Base-by-base conservation (phyloP, 1,140 invertebrate species). In the Amyelois transitella region DNA sequence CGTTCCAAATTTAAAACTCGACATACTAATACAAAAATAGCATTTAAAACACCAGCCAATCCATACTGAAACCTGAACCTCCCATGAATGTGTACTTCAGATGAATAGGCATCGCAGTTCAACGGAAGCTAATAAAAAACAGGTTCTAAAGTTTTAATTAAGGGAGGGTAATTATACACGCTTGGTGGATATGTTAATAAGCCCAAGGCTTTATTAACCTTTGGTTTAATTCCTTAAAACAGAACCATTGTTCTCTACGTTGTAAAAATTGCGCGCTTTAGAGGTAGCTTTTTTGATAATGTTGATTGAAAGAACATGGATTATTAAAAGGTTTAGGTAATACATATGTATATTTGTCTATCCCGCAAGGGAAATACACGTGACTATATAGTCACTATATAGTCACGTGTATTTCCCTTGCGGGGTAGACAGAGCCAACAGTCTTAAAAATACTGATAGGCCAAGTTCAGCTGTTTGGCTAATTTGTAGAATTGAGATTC, bases 61-160 rank as follows among this genome's bases (percentile, higher is more conserved):
- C 25, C 25, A 28, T 28, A 28, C 25, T 28, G 25, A 28, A 28
- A 28, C 7, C 25, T 8, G 25, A 28, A 28, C 25, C 22, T 5
- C 22, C 25, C 7, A 28, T 28, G 25, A 28, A 28, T 28, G 25
- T 1, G 25, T 8, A 28, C 25, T 28, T n/a, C 25, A 3, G 12
- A 28, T 28, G 25, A 28, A 28, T 28, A 28, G 25, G 25, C 8
- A 28, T n/a, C n/a, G n/a, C n/a, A n/a, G n/a, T 28, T 28, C 25
- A 17, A 65, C 63, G 66, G 69, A 72, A 75, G 69, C 77, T 77
- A 84, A 84, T 82, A 82, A 86, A 80, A 69, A 75, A 69, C 75
- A 20, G 67, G 57, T 78, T n/a, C n/a, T 77, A 75, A 84, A 75
- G 67, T 83, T 86, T 86, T 84, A 86, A 84, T 86, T 81, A 84